A percentile compares a stretch with the other conserved stretches of the same genome.
Evolutionary conservation across 2,888 invertebrate genomes (phyloP).

Genomic region (Melanotus villosus): DNA sequence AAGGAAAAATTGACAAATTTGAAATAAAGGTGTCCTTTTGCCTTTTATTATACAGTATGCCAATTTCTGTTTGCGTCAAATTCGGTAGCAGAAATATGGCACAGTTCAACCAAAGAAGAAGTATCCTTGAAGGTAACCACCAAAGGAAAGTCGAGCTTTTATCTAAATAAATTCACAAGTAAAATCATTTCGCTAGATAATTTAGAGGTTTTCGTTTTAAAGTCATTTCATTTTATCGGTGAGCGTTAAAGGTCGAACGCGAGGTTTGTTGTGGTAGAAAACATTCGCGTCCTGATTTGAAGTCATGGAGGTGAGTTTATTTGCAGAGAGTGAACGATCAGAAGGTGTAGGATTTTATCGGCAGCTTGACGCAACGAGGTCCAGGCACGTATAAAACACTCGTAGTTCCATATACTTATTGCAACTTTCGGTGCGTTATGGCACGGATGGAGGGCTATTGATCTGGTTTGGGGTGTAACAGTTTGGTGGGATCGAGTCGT

Average conservation of each 20-base stretch:
- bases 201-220: constrained; percentile 6
- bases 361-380: constrained; percentile 43
- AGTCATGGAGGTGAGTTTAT: constrained; percentile 29
- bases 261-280: not conserved
- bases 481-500: constrained; percentile 40
- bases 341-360: constrained; percentile 51
- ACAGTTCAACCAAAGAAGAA: too few relatives aligned
- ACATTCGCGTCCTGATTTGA: constrained; percentile 5
- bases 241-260: not conserved
- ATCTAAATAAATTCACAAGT: too few relatives aligned
- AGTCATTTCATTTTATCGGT: constrained; percentile 4
- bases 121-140: too few relatives aligned
- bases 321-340: constrained; percentile 49
- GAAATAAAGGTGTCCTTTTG: too few relatives aligned
- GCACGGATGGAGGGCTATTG: constrained; percentile 40
- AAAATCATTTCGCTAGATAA: too few relatives aligned
- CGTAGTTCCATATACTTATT: constrained; percentile 52
- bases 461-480: constrained; percentile 23
- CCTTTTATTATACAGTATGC: too few relatives aligned
- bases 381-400: constrained; percentile 50
- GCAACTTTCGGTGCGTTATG: constrained; percentile 45
- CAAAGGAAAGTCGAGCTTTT: too few relatives aligned
- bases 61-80: too few relatives aligned
- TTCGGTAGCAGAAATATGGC: too few relatives aligned
- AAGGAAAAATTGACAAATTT: too few relatives aligned